Conservation (phyloP, 1,140 invertebrate species). For the Lepeophtheirus salmonis region DNA sequence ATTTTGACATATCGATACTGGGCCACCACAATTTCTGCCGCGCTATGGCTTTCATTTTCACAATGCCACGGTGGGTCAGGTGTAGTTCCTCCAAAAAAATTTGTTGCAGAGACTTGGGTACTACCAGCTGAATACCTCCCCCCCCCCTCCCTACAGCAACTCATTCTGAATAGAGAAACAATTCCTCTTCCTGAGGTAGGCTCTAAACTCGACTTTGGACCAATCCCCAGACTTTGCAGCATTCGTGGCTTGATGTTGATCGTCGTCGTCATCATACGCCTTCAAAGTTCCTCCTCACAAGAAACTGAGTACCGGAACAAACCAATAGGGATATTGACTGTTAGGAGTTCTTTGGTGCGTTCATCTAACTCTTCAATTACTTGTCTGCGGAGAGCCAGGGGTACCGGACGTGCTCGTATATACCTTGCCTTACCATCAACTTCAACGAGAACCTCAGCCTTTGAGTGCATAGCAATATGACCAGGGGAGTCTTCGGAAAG, state of each 20-base stretch:
- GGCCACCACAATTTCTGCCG: conserved; percentile 31
- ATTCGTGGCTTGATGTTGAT: background rate
- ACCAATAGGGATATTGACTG: no score
- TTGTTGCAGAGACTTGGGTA: conserved; percentile 21
- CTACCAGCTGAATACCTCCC: conserved; percentile 17
- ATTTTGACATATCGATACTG: conserved; percentile 30
- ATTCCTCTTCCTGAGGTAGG: background rate
- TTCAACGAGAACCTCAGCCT: no score
- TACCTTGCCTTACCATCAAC: no score
- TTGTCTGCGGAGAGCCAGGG: no score
- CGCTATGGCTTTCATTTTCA: conserved; percentile 32
- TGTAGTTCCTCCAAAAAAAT: conserved; percentile 26
- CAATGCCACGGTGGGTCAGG: conserved; percentile 29
- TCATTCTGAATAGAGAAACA: background rate
- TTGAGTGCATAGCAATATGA: no score
- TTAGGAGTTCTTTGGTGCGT: no score
- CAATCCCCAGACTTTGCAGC: background rate
- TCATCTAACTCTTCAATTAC: no score
- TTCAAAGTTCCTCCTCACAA: no score
- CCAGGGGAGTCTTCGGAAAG: no score
- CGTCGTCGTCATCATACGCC: no score
- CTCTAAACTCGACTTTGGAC: background rate
- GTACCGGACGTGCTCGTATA: no score
- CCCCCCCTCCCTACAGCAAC: background rate
- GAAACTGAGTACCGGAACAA: no score